Percentiles rank a stretch among this genome's conserved stretches.
Conservation (phyloP, 2,797 vertebrate species). For the Typhlichthys eigenmanni region DNA sequence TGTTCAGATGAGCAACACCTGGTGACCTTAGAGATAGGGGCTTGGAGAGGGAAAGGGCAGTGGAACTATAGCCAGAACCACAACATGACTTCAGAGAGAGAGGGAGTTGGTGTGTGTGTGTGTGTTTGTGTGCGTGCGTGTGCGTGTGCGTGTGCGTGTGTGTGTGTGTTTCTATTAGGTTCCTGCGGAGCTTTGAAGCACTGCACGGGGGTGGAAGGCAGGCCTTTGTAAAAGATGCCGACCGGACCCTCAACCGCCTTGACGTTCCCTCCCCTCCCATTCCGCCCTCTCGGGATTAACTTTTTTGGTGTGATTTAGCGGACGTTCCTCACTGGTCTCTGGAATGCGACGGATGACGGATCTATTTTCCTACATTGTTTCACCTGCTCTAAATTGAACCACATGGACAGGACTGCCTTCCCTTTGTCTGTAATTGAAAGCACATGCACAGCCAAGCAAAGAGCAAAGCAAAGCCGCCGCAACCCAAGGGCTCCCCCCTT, state of each 20-base stretch:
- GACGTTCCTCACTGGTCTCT: constrained; percentile 70
- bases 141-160: neutral
- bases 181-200: constrained; percentile 50
- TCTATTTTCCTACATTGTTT: constrained; percentile 86
- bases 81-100: constrained; percentile 25
- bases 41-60: neutral
- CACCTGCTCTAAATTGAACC: constrained; percentile 85
- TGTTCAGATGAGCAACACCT: constrained; percentile 55
- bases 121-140: neutral
- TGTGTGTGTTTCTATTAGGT: constrained; percentile 36
- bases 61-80: constrained; percentile 24
- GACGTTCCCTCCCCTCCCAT: constrained; percentile 40
- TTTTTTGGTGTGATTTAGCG: constrained; percentile 73
- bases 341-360: constrained; percentile 81
- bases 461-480: constrained; percentile 48
- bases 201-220: constrained; percentile 18
- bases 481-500: constrained; percentile 22
- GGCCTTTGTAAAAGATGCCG: constrained; percentile 43
- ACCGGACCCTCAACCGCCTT: constrained; percentile 39
- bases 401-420: constrained; percentile 73
- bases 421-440: constrained; percentile 79
- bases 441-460: constrained; percentile 66
- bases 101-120: neutral
- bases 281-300: constrained; percentile 64
- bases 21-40: constrained; percentile 22